These are phyloP conservation scores for Eutolmus rufibarbis DNA, from an alignment of 2,888 invertebrate genomes.

Conservation along the genomic window DNA sequence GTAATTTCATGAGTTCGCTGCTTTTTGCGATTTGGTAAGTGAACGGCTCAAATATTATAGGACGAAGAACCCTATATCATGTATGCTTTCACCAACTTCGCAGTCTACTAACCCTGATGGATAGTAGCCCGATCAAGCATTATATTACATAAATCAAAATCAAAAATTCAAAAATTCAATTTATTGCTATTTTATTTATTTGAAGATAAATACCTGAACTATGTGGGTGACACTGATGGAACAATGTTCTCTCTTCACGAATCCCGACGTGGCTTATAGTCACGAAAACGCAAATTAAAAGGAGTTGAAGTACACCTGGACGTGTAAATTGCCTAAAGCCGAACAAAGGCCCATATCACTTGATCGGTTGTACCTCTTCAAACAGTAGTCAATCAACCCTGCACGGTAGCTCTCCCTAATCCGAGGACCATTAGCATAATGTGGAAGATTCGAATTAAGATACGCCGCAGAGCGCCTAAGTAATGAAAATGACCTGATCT, in stretches of 20 bases:
- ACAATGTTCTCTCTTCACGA: not conserved
- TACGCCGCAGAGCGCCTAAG: not conserved
- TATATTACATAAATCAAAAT: no score
- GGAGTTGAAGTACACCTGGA: not conserved
- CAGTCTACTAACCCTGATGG: no score
- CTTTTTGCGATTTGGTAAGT: no score
- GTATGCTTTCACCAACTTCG: no score
- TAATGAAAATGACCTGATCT: slow-evolving; percentile 1
- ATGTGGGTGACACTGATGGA: not conserved
- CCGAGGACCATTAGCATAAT: slow-evolving; percentile 8
- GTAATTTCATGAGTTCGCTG: no score
- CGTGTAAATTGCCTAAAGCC: not conserved
- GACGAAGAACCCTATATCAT: no score
- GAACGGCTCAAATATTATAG: no score
- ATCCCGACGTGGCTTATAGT: not conserved
- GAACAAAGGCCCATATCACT: not conserved
- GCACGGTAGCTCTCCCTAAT: not conserved
- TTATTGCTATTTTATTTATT: no score
- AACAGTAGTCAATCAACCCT: not conserved
- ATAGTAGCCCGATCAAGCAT: no score
- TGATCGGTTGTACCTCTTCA: not conserved
- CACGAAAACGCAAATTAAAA: not conserved
- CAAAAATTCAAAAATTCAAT: no score
- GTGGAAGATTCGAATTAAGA: slow-evolving; percentile 11
- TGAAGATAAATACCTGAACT: not conserved